Conservation (phyloP, 1,140 invertebrate genomes). For the Musca domestica region DNA sequence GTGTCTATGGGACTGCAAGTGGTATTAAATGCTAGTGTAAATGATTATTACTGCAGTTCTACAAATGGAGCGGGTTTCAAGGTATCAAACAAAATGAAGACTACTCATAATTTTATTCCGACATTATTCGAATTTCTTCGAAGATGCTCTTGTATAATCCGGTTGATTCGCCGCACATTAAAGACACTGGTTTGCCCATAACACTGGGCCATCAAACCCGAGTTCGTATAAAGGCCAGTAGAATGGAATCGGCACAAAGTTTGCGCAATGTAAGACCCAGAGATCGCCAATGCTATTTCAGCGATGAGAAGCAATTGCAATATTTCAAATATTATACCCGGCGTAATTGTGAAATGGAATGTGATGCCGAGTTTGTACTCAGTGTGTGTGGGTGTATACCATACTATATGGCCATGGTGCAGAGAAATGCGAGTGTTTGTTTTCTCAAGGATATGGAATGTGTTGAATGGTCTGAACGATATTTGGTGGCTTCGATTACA, state of each 20-base stretch:
- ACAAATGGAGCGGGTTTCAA: constrained; percentile 76
- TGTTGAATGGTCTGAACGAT: constrained; percentile 30
- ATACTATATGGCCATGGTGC: constrained; percentile 63
- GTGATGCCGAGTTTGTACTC: constrained; percentile 66
- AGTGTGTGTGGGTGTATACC: constrained; percentile 65
- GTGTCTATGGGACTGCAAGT: constrained; percentile 67
- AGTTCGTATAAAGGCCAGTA: constrained; percentile 37
- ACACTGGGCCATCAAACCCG: constrained; percentile 42
- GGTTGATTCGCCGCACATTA: constrained; percentile 41
- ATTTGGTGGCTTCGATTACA: constrained; percentile 27
- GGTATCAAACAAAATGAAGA: constrained; percentile 50
- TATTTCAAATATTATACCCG: constrained; percentile 45
- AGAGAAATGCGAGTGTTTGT: constrained; percentile 33
- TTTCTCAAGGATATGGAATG: constrained; percentile 34
- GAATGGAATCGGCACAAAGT: constrained; percentile 32
- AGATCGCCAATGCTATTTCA: constrained; percentile 42
- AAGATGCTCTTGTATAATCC: constrained; percentile 44
- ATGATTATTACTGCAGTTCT: constrained; percentile 75
- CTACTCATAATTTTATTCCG: too few species aligned
- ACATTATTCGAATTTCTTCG: too few species aligned
- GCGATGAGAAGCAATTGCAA: constrained; percentile 36
- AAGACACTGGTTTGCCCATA: constrained; percentile 42
- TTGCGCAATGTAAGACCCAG: constrained; percentile 35
- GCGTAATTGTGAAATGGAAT: constrained; percentile 69
- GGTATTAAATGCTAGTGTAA: constrained; percentile 65